A percentile compares a stretch with the other conserved stretches of the same genome.
Evolutionary conservation across 2,888 invertebrate species (phyloP).

Genomic region (Blera fallax): DNA sequence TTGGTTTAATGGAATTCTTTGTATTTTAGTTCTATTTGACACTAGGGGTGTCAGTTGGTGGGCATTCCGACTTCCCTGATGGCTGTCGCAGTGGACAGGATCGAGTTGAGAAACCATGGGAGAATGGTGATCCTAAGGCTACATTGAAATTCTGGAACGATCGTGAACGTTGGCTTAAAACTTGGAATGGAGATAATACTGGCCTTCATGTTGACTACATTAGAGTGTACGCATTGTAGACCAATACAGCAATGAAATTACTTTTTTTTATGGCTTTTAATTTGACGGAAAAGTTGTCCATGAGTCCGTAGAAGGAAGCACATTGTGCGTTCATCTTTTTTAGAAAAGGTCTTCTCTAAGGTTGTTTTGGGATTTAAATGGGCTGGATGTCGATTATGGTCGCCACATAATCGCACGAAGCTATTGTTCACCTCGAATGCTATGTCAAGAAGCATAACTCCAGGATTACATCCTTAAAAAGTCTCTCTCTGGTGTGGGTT

Average conservation of each 20-base stretch:
- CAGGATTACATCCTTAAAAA: too few relatives aligned
- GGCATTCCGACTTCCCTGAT: slow-evolving; percentile 88
- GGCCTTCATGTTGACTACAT: slow-evolving; percentile 78
- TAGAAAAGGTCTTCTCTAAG: too few relatives aligned
- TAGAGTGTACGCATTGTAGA: slow-evolving; percentile 78
- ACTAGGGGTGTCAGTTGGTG: slow-evolving; percentile 90
- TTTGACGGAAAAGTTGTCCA: too few relatives aligned
- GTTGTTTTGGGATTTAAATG: too few relatives aligned
- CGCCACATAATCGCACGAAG: too few relatives aligned
- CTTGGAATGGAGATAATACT: slow-evolving; percentile 85
- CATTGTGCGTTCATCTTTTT: too few relatives aligned
- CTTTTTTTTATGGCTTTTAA: too few relatives aligned
- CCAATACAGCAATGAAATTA: background rate
- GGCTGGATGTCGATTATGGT: too few relatives aligned
- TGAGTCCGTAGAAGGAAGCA: too few relatives aligned
- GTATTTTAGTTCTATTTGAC: slow-evolving; percentile 87
- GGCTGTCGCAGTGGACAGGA: slow-evolving; percentile 70
- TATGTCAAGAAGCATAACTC: too few relatives aligned
- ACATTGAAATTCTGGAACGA: slow-evolving; percentile 87
- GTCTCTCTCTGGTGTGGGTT: too few relatives aligned
- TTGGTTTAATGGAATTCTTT: background rate
- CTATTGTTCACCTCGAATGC: too few relatives aligned
- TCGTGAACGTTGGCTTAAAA: slow-evolving; percentile 85
- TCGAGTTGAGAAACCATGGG: slow-evolving; percentile 87
- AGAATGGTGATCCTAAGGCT: slow-evolving; percentile 85